Evolutionary conservation across 2,888 invertebrate genomes (phyloP).

Genomic region (Pycnomerus fuliginosus): DNA sequence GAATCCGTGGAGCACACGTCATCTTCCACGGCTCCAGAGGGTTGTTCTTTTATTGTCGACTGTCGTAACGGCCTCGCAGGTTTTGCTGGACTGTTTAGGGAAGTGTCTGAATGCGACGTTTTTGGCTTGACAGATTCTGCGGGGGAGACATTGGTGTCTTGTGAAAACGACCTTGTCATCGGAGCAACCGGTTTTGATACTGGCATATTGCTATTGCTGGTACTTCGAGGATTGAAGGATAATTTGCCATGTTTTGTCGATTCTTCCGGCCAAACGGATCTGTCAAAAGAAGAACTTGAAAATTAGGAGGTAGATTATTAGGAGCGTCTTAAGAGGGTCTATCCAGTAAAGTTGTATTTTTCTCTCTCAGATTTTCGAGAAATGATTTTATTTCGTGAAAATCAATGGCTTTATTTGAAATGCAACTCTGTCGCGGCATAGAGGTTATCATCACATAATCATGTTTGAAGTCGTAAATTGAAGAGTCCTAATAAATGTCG

Average conservation of each 20-base stretch:
- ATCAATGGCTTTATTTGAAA: too few species aligned
- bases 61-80: slow-evolving; percentile 21
- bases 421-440: too few species aligned
- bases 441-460: too few species aligned
- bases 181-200: slow-evolving; percentile 31
- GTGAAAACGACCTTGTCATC: slow-evolving; percentile 57
- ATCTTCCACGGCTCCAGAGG: slow-evolving; percentile 58
- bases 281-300: slow-evolving; percentile 10
- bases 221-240: slow-evolving; percentile 38
- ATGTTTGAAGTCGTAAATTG: too few species aligned
- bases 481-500: too few species aligned
- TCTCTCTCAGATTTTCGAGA: too few species aligned
- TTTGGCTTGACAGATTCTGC: slow-evolving; percentile 47
- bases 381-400: too few species aligned
- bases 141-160: slow-evolving; percentile 53
- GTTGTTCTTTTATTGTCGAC: slow-evolving; percentile 43
- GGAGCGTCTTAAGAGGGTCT: too few species aligned
- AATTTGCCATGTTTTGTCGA: slow-evolving; percentile 18
- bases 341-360: too few species aligned
- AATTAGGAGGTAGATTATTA: too few species aligned
- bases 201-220: slow-evolving; percentile 47
- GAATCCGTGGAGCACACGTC: slow-evolving; percentile 70
- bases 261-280: slow-evolving; percentile 37
- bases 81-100: slow-evolving; percentile 42
- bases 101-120: slow-evolving; percentile 57